Evolutionary conservation across 1,140 invertebrate species (phyloP).

Genomic region (Caerostris extrusa): DNA sequence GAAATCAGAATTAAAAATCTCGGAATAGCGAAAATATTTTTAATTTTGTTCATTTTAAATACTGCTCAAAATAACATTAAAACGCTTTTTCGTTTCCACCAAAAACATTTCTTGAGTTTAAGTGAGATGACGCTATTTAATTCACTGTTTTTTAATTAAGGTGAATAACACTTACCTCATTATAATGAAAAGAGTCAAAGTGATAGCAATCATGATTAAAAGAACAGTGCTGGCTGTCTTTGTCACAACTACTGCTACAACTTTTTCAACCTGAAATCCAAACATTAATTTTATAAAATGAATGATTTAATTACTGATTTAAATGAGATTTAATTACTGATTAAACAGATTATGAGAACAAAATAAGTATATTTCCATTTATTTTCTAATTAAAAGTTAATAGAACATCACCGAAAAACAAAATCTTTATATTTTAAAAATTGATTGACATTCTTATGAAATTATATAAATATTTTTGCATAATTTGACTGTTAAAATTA

Average conservation of each 20-base stretch:
- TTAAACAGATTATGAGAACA: too few relatives aligned
- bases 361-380: too few relatives aligned
- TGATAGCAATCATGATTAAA: slow-evolving; percentile 79
- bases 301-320: background rate
- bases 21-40: background rate
- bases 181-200: slow-evolving; percentile 79
- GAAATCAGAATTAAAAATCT: background rate
- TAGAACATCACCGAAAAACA: too few relatives aligned
- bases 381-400: too few relatives aligned
- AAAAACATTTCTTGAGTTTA: background rate
- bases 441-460: too few relatives aligned
- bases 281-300: background rate
- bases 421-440: too few relatives aligned
- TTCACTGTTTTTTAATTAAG: background rate
- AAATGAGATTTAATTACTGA: too few relatives aligned
- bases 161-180: slow-evolving; percentile 72
- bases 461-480: too few relatives aligned
- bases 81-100: background rate
- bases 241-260: slow-evolving; percentile 80
- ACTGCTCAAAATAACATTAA: background rate
- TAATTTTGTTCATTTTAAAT: too few relatives aligned
- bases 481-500: too few relatives aligned
- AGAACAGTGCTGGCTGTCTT: slow-evolving; percentile 80
- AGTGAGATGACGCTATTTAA: too few relatives aligned
- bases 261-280: slow-evolving; percentile 78